phyloP scores from a whole-genome alignment of 2,113 vertebrate genomes.

The Pteropus alecto region DNA sequence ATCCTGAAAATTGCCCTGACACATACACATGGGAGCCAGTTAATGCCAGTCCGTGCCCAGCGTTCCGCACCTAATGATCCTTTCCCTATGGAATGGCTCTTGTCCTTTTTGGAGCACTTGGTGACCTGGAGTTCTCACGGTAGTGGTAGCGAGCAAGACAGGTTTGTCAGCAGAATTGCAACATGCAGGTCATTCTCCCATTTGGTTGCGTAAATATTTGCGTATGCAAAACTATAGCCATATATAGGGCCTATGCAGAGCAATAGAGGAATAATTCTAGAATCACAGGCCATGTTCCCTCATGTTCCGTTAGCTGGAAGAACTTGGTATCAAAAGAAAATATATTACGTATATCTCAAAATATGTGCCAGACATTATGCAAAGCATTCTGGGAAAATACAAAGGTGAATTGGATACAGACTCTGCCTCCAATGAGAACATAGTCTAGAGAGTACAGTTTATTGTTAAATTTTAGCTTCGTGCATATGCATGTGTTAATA shows the following conservation, averaged over 20 bases:
- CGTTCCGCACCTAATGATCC: not conserved
- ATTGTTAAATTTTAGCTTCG: not conserved
- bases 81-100: not conserved
- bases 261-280: not conserved
- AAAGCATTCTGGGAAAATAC: not conserved
- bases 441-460: not conserved
- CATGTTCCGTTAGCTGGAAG: not conserved
- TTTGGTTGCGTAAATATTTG: not conserved
- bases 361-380: not conserved
- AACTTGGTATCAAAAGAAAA: not conserved
- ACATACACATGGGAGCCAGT: not conserved
- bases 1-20: not conserved
- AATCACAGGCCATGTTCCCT: not conserved
- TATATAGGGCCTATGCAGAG: not conserved
- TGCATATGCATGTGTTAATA: not conserved
- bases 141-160: not conserved
- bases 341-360: not conserved
- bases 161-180: not conserved
- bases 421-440: not conserved
- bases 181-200: not conserved
- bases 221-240: not conserved
- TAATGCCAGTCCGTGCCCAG: not conserved
- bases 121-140: not conserved
- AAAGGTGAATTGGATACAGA: not conserved
- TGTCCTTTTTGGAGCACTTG: not conserved